A percentile compares a stretch with the other conserved stretches of the same genome.
Conservation (phyloP, 2,113 vertebrate genomes). For the Phocoena sinus region DNA sequence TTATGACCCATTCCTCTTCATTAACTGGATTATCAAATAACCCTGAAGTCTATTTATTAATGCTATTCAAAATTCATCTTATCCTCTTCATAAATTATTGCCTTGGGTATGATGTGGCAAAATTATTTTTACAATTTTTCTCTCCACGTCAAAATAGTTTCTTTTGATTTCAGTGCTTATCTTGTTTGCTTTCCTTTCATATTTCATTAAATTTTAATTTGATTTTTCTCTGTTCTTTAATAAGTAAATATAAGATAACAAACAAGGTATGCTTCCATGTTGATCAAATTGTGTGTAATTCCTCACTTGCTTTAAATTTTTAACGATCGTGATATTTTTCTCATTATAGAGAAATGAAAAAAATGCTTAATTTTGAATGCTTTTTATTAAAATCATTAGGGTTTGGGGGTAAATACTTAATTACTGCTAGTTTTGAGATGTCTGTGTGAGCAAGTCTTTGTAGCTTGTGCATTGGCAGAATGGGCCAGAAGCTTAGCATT, state of each 20-base stretch:
- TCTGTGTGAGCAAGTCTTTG: neutral
- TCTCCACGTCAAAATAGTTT: slow-evolving; percentile 23
- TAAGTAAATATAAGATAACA: neutral
- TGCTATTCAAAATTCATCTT: neutral
- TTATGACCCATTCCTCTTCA: neutral
- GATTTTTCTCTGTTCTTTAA: neutral
- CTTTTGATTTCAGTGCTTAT: neutral
- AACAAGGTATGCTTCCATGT: neutral
- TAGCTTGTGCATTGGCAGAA: neutral
- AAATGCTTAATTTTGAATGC: neutral
- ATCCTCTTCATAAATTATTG: neutral
- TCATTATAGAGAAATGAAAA: neutral
- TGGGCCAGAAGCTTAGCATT: neutral
- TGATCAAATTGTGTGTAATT: neutral
- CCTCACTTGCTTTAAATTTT: neutral
- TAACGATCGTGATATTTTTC: neutral
- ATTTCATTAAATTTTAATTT: slow-evolving; percentile 25
- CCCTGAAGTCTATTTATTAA: neutral
- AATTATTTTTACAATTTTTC: neutral
- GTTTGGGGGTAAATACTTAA: neutral
- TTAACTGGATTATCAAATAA: slow-evolving; percentile 6
- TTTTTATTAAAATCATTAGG: neutral
- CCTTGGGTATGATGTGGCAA: neutral
- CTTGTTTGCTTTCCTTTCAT: slow-evolving; percentile 14
- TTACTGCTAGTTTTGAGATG: neutral